These are phyloP conservation scores for Chaenocephalus aceratus DNA, from an alignment of 2,113 vertebrate genomes.

Conservation along the genomic window DNA sequence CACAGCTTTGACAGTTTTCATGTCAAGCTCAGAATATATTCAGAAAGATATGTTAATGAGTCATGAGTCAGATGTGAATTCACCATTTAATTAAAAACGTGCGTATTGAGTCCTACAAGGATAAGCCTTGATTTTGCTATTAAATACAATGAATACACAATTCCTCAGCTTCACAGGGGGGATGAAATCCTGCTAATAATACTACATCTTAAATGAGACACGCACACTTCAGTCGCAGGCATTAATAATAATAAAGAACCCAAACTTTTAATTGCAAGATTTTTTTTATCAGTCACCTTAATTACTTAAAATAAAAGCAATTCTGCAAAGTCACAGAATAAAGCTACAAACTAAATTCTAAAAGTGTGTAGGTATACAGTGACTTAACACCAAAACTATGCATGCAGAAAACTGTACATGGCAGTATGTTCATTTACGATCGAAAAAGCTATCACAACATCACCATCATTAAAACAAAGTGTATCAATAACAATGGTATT, in stretches of 20 bases:
- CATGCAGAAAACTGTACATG: conserved; percentile 60
- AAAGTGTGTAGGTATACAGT: conserved; percentile 17
- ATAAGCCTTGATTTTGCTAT: not conserved
- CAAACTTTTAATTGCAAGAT: conserved; percentile 40
- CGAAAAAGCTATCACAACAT: conserved; percentile 13
- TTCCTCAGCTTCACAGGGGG: not conserved
- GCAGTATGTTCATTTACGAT: conserved; percentile 21
- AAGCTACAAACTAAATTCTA: conserved; percentile 6
- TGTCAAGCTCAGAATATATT: not conserved
- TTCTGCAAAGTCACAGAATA: conserved; percentile 32
- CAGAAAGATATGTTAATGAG: conserved; percentile 8
- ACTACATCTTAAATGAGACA: not conserved
- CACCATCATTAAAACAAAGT: conserved; percentile 8
- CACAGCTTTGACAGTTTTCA: not conserved
- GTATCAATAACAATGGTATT: not conserved
- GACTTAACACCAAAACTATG: conserved; percentile 29
- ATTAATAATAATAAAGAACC: not conserved
- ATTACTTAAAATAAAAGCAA: conserved; percentile 10
- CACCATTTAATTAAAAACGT: conserved; percentile 10
- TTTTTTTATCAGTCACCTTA: conserved; percentile 5
- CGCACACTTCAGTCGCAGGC: not conserved
- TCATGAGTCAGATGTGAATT: conserved; percentile 8
- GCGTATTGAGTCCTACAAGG: not conserved
- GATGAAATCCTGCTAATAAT: not conserved
- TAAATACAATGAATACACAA: not conserved